phyloP scores from a whole-genome alignment of 2,888 invertebrate species.

The Lepas anatifera region DNA sequence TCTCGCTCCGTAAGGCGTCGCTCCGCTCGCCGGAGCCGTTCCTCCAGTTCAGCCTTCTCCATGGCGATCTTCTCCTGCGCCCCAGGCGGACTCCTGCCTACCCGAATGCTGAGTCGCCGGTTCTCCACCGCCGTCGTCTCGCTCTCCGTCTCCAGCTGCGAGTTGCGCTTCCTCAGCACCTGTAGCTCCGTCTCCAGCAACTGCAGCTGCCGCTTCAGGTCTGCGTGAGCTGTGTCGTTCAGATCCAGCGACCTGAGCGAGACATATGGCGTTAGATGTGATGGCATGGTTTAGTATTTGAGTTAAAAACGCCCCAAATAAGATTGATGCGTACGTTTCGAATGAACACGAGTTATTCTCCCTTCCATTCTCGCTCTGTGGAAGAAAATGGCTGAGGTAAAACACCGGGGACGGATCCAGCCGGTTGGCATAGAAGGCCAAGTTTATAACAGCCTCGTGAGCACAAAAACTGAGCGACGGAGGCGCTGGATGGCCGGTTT shows the following conservation, averaged over 20 bases:
- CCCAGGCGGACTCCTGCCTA: conserved; percentile 28
- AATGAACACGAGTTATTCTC: no score
- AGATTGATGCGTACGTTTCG: no score
- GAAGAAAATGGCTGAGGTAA: no score
- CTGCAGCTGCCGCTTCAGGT: conserved; percentile 59
- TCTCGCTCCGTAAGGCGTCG: conserved; percentile 50
- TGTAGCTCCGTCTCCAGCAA: conserved; percentile 63
- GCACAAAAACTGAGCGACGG: no score
- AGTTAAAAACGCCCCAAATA: no score
- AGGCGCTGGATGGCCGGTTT: no score
- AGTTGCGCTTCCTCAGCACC: conserved; percentile 47
- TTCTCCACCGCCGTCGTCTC: conserved; percentile 61
- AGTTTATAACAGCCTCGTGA: no score
- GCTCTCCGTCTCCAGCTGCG: conserved; percentile 53
- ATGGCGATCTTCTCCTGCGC: conserved; percentile 25
- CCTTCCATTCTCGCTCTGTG: no score
- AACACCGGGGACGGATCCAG: no score
- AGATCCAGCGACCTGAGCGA: conserved; percentile 18
- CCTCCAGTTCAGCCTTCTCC: conserved; percentile 28
- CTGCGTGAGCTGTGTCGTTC: conserved; percentile 38
- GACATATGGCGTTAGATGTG: no score
- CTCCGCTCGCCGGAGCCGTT: conserved; percentile 45
- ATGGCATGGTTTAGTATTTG: no score
- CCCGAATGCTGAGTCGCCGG: conserved; percentile 49
- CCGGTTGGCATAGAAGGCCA: no score